Base-by-base conservation (phyloP, 2,797 vertebrate species). In the Coregonus ussuriensis region DNA sequence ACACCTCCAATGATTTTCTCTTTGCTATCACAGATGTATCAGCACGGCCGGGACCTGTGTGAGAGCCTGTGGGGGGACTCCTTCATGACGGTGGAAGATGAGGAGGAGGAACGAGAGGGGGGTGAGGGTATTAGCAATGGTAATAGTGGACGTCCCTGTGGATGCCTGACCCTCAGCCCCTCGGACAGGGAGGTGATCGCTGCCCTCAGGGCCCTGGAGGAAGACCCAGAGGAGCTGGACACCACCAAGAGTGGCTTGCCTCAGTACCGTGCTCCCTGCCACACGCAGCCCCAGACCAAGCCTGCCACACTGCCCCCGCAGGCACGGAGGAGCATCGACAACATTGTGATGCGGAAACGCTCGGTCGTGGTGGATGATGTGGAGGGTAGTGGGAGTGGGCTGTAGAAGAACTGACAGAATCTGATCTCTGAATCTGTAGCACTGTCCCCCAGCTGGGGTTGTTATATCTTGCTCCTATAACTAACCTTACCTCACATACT, bases 351-450 rank as follows among this genome's bases (percentile, higher is more conserved):
- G 74, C 93, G 83, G 65, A 93, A 94, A 31, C 94, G 92, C 63
- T 91, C 93, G 0, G 13, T 94, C 29, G 73, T 91, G 0, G 77
- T 90, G 35, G 91, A 94, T 0, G 89, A 96, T 0, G 84, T 89
- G 1, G 93, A 93, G 13, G 95, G 95, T 14, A 97, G 96, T 0
- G 96, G 95, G 0, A 97, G 96, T 9, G 94, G 95, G 76, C 88
- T 95, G 84, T 95, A 95, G 90, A 78, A 25, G 53, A 14, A 21
- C 37, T 0, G 11, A 41, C 51, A 53, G 47, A 51, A 21, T 16
- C 33, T 62, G 33, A 74, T 41, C 18, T 74, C 59, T 25, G 11
- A 74, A n/a, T 68, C 56, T 52, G 31, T 33, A 21, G 70, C 54
- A 18, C 37, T 63, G 59, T 56, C 9, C 3, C 31, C 25, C 13